Percentiles rank a stretch among this genome's conserved stretches.
Conservation (phyloP, 2,888 invertebrate species). For the Ichneumoninae sp. region DNA sequence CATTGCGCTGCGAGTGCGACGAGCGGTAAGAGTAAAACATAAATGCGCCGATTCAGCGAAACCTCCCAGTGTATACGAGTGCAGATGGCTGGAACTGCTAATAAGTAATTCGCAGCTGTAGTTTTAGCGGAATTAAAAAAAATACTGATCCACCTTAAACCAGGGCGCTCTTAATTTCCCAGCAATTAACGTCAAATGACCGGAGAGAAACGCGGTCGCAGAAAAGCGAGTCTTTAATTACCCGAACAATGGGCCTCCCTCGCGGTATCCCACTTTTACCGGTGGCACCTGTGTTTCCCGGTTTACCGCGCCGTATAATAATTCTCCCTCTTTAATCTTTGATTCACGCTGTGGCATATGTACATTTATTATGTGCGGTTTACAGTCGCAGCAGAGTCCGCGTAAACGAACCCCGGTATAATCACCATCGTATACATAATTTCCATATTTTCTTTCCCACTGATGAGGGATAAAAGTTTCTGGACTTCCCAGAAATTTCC, state of each 20-base stretch:
- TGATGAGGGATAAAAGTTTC: slow-evolving; percentile 31
- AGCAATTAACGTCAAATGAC: slow-evolving; percentile 30
- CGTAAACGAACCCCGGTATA: slow-evolving; percentile 67
- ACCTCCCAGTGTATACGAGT: background rate
- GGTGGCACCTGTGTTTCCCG: slow-evolving; percentile 67
- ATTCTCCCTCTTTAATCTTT: slow-evolving; percentile 31
- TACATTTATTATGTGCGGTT: background rate
- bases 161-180: slow-evolving; percentile 15
- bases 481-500: slow-evolving; percentile 69
- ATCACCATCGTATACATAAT: slow-evolving; percentile 72
- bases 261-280: slow-evolving; percentile 63
- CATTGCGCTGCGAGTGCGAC: background rate
- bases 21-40: background rate
- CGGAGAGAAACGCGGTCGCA: slow-evolving; percentile 33
- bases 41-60: background rate
- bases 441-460: slow-evolving; percentile 78
- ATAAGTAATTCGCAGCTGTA: background rate
- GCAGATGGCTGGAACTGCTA: background rate
- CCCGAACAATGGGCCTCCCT: slow-evolving; percentile 71
- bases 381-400: slow-evolving; percentile 2
- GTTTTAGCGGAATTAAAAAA: background rate
- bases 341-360: slow-evolving; percentile 12
- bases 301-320: slow-evolving; percentile 40
- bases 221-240: slow-evolving; percentile 72
- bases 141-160: background rate